Percentiles rank a stretch among this genome's conserved stretches.
phyloP scores from a whole-genome alignment of 2,797 vertebrate species.

The Oophaga sylvatica region DNA sequence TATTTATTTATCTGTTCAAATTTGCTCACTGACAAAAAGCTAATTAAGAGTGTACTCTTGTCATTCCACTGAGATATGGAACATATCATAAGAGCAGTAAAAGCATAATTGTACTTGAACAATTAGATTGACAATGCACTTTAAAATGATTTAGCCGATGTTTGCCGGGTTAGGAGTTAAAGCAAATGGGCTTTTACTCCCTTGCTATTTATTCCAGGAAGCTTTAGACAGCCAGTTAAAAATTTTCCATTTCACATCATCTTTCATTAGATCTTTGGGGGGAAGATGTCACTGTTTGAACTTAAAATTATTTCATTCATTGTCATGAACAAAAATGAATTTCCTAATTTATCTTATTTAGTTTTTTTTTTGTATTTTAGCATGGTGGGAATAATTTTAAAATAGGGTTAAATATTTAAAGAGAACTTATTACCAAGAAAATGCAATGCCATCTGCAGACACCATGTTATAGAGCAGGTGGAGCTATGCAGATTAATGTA shows the following conservation, averaged over 20 bases:
- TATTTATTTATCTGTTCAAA: constrained; percentile 60
- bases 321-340: neutral
- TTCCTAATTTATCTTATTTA: neutral
- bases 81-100: constrained; percentile 52
- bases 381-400: neutral
- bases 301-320: neutral
- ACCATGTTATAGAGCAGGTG: no score
- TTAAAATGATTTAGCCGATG: constrained; percentile 41
- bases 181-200: constrained; percentile 30
- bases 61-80: constrained; percentile 52
- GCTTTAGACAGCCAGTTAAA: neutral
- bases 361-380: neutral
- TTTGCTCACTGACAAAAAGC: constrained; percentile 55
- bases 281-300: neutral
- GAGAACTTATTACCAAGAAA: no score
- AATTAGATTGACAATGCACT: constrained; percentile 55
- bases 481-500: no score
- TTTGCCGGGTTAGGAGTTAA: constrained; percentile 27
- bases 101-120: constrained; percentile 54
- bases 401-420: no score
- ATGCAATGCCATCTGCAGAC: no score
- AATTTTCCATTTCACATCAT: constrained; percentile 27
- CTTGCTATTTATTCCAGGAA: constrained; percentile 35
- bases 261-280: constrained; percentile 26
- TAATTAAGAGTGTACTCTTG: constrained; percentile 46